phyloP scores from a whole-genome alignment of 1,140 invertebrate genomes.

The Ruditapes philippinarum region DNA sequence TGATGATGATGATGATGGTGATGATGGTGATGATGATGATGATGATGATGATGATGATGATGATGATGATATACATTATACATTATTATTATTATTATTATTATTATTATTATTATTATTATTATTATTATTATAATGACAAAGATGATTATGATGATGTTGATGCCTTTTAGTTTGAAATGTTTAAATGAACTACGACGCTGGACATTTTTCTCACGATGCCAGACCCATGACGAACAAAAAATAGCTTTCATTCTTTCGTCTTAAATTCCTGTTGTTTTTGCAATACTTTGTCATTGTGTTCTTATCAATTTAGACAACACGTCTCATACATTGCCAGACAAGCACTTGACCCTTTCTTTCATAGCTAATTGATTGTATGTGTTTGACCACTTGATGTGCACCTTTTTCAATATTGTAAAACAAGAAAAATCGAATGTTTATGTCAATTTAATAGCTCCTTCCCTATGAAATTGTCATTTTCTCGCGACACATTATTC shows the following conservation, averaged over 20 bases:
- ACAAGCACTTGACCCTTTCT: slow-evolving; percentile 37
- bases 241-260: neutral
- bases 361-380: slow-evolving; percentile 12
- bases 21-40: neutral
- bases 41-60: neutral
- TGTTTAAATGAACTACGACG: too few species aligned
- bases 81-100: too few species aligned
- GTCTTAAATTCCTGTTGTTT: neutral
- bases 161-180: too few species aligned
- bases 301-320: slow-evolving; percentile 34
- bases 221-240: neutral
- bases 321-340: neutral
- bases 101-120: too few species aligned
- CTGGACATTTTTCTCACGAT: slow-evolving; percentile 11
- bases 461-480: slow-evolving; percentile 56
- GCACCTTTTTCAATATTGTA: slow-evolving; percentile 26
- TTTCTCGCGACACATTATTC: slow-evolving; percentile 38
- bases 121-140: too few species aligned
- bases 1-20: neutral
- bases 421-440: slow-evolving; percentile 51
- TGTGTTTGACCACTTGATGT: neutral
- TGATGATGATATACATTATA: neutral
- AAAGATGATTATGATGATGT: too few species aligned
- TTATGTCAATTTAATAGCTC: slow-evolving; percentile 54
- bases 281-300: neutral